phyloP scores from a whole-genome alignment of 2,797 vertebrate genomes.

The Protonibea diacanthus region DNA sequence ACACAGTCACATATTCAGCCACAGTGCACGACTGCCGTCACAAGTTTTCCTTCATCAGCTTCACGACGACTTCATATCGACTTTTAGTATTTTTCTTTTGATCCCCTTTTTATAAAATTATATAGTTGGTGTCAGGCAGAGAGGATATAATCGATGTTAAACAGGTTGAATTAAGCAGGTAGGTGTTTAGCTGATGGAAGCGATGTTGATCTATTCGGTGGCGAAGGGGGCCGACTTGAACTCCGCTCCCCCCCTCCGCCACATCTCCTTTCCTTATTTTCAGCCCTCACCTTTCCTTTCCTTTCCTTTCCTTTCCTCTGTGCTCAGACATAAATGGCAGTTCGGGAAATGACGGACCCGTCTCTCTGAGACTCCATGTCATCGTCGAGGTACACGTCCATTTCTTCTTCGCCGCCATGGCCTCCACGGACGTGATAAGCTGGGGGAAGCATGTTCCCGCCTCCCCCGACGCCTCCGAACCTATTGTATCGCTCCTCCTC shows the following conservation, averaged over 20 bases:
- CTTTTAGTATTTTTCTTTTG: conserved; percentile 7
- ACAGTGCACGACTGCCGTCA: conserved; percentile 30
- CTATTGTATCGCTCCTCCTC: conserved; percentile 83
- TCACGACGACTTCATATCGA: conserved; percentile 9
- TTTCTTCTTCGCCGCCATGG: conserved; percentile 56
- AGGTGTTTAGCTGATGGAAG: conserved; percentile 62
- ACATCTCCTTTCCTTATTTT: conserved; percentile 23
- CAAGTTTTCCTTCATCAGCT: conserved; percentile 36
- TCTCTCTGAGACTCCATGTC: conserved; percentile 95
- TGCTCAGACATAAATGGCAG: conserved; percentile 90
- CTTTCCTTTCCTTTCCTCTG: not conserved
- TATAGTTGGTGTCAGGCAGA: conserved; percentile 38
- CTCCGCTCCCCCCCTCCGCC: conserved; percentile 35
- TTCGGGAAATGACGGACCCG: conserved; percentile 92
- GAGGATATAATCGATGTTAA: conserved; percentile 54
- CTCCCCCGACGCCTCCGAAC: conserved; percentile 69
- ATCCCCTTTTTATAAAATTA: conserved; percentile 33
- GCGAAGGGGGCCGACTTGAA: not conserved
- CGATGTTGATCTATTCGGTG: conserved; percentile 37
- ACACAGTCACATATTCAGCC: conserved; percentile 63
- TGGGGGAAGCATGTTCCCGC: conserved; percentile 56
- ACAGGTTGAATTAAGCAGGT: conserved; percentile 55
- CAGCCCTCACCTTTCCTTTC: conserved; percentile 22
- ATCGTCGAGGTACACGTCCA: conserved; percentile 81
- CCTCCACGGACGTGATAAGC: conserved; percentile 76